Conservation (phyloP, 2,113 vertebrate species). For the Coreoperca whiteheadi region DNA sequence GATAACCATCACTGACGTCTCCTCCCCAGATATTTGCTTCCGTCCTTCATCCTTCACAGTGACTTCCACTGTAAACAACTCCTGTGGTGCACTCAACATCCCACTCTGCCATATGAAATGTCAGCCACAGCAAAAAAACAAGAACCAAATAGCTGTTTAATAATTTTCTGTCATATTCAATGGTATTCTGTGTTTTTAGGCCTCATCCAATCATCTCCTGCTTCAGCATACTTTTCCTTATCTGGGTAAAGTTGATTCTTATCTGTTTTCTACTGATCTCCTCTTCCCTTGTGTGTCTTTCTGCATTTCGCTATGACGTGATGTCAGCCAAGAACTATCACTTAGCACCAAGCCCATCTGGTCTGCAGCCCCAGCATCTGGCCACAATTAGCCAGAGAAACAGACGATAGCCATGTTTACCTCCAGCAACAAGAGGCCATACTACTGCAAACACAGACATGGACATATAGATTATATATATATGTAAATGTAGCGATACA, state of each 20-base stretch:
- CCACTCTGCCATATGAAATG: constrained; percentile 7
- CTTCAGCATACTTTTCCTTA: constrained; percentile 24
- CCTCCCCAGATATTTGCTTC: constrained; percentile 54
- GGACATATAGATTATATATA: constrained; percentile 7
- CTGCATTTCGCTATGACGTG: constrained; percentile 65
- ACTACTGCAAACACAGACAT: constrained; percentile 52
- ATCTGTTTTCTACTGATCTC: constrained; percentile 53
- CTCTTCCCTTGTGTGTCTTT: constrained; percentile 49
- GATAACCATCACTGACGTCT: constrained; percentile 62
- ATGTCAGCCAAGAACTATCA: constrained; percentile 83
- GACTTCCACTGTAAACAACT: constrained; percentile 65
- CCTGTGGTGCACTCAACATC: constrained; percentile 24
- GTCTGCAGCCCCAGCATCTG: constrained; percentile 76
- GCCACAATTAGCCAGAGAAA: constrained; percentile 77
- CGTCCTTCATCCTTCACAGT: constrained; percentile 46
- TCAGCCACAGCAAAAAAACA: background rate
- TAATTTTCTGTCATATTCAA: constrained; percentile 29
- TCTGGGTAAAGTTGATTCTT: constrained; percentile 39
- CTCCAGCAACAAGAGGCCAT: constrained; percentile 68
- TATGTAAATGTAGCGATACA: constrained; percentile 12
- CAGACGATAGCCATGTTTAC: constrained; percentile 74
- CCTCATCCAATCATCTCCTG: constrained; percentile 18
- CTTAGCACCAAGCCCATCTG: constrained; percentile 78
- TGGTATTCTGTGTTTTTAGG: constrained; percentile 23
- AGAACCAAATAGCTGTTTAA: background rate